phyloP scores from a whole-genome alignment of 2,797 vertebrate genomes.

The Tinamus major region DNA sequence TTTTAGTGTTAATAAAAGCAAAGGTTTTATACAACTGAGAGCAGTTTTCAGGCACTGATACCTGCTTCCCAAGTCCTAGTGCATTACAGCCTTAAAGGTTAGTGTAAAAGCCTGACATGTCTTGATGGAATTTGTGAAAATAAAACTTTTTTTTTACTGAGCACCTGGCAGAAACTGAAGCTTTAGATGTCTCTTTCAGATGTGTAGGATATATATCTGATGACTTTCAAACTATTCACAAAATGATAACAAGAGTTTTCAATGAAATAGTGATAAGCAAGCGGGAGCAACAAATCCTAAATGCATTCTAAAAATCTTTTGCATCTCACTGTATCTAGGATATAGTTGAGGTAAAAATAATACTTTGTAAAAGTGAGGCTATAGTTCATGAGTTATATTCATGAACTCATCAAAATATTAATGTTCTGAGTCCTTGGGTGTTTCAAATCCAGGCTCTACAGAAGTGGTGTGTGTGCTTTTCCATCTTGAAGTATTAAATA shows the following conservation, averaged over 20 bases:
- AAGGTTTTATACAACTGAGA: not conserved
- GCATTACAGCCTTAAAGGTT: not conserved
- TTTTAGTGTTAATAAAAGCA: not conserved
- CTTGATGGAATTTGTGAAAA: not conserved
- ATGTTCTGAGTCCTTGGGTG: not conserved
- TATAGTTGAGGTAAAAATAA: not conserved
- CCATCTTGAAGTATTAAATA: not conserved
- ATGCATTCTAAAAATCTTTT: not conserved
- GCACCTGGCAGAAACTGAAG: not conserved
- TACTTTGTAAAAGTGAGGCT: not conserved
- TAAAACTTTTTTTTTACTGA: constrained; percentile 7
- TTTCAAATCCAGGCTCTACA: not conserved
- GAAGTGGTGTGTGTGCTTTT: not conserved
- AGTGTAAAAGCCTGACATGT: not conserved
- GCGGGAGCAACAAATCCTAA: not conserved
- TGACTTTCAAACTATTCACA: constrained; percentile 39
- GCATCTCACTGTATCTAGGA: not conserved
- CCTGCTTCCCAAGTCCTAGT: not conserved
- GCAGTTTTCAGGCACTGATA: not conserved
- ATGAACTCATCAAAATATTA: not conserved
- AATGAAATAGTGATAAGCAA: not conserved
- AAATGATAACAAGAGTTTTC: constrained; percentile 1
- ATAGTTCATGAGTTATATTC: not conserved
- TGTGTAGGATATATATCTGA: constrained; percentile 4
- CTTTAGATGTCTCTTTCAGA: not conserved